These are phyloP conservation scores for Glaucidium brasilianum DNA, from an alignment of 2,113 vertebrate genomes.

Conservation along the genomic window DNA sequence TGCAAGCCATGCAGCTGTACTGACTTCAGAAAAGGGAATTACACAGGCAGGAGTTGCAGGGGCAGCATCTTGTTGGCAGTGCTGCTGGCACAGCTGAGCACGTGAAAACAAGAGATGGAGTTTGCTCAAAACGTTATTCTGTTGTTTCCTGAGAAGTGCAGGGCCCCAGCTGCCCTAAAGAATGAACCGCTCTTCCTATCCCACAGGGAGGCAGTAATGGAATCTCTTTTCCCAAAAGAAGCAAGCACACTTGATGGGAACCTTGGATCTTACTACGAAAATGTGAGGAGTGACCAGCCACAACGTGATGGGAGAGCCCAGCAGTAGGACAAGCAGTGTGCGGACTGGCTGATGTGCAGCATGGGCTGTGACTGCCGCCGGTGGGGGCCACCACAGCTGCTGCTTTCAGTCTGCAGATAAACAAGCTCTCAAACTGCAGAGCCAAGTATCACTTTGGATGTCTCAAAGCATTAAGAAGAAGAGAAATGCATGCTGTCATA, in stretches of 20 bases:
- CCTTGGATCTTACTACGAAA: background rate
- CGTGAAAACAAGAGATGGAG: background rate
- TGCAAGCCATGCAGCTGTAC: fast-evolving
- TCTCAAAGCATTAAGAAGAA: background rate
- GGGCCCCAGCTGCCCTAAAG: background rate
- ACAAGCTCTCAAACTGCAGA: background rate
- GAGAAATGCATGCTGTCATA: background rate
- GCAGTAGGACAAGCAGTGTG: background rate
- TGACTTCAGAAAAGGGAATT: too few species aligned
- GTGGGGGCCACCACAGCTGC: background rate
- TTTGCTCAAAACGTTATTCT: background rate
- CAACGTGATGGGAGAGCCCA: background rate
- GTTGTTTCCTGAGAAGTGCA: background rate
- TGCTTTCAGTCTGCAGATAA: background rate
- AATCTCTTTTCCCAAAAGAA: background rate
- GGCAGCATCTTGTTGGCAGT: background rate
- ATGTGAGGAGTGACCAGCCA: background rate
- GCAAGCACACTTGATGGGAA: background rate
- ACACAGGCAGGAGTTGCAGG: background rate
- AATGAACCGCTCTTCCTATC: background rate
- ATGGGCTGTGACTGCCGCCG: background rate
- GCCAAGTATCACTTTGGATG: background rate
- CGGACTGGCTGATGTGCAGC: background rate
- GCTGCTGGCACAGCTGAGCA: background rate
- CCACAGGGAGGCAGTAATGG: background rate